Conservation (phyloP, 2,888 invertebrate species). For the Eupeodes luniger region DNA sequence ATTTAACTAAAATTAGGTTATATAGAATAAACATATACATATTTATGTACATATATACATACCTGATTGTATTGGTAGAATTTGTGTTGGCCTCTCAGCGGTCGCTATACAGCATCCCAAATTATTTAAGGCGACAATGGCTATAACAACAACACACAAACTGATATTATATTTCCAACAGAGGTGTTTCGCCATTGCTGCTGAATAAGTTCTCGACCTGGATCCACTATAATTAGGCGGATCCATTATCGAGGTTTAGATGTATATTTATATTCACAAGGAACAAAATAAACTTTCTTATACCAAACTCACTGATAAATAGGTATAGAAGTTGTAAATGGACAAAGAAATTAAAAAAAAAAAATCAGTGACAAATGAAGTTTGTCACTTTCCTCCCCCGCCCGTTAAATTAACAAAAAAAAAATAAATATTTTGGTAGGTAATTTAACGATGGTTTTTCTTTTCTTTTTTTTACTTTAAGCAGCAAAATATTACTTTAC, state of each 20-base stretch:
- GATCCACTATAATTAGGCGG: constrained; percentile 83
- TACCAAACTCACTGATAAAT: constrained; percentile 31
- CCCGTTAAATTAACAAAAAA: constrained; percentile 7
- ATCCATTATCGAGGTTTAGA: constrained; percentile 80
- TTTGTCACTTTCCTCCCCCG: constrained; percentile 60
- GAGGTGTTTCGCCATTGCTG: constrained; percentile 67
- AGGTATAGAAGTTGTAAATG: background rate
- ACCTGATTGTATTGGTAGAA: constrained; percentile 82
- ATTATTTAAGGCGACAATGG: constrained; percentile 81
- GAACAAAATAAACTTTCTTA: constrained; percentile 22
- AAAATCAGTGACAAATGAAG: constrained; percentile 57
- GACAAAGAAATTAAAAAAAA: constrained; percentile 6
- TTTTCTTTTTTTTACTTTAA: constrained; percentile 20
- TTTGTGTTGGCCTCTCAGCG: constrained; percentile 78
- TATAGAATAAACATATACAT: background rate
- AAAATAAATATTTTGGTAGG: constrained; percentile 9
- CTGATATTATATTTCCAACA: constrained; percentile 78
- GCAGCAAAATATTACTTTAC: constrained; percentile 8
- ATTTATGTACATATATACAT: constrained; percentile 53
- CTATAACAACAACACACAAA: constrained; percentile 79
- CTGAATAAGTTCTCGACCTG: constrained; percentile 79
- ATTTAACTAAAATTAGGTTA: background rate
- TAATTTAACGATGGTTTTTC: background rate
- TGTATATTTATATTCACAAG: constrained; percentile 19
- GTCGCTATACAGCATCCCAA: constrained; percentile 79